Base-by-base conservation (phyloP, 2,113 vertebrate species). In the Haliaeetus leucogaster region DNA sequence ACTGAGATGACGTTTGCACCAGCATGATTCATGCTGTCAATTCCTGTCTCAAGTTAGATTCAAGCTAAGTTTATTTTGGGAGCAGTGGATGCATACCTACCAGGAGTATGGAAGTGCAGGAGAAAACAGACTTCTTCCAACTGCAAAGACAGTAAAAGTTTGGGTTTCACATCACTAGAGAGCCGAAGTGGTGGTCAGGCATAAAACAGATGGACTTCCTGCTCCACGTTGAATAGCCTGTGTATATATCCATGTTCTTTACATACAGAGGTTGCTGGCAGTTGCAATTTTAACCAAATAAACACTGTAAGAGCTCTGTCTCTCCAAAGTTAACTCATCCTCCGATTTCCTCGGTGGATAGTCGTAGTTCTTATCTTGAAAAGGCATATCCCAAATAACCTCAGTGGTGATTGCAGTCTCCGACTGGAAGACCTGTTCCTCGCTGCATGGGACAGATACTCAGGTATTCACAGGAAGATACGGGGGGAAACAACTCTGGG, bases 11-110 rank as follows among this genome's bases (percentile, higher is more conserved):
- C 91, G 93, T 68, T 73, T 59, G 89, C 89, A 70, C 79, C 82
- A 3, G 90, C 42, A 40, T 96, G 95, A 96, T 94, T 96, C 96
- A 94, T 89, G 87, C 94, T 93, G 94, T 56, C 95, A 58, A 13
- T 89, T 93, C 92, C 95, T 86, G 89, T 38, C 92, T 83, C 43
- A 10, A 83, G 90, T 55, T 65, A 43, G 55, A 85, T 38, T 47
- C 95, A 23, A 79, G 83, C 40, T 8, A 10, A 11, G 58, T 27
- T 82, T 97, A 93, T 97, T 97, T 90, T 79, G 89, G 94, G 91
- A 73, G 77, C 42, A 27, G 59, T 79, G 59, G 53, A 56, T 82
- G 48, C 27, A 7, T 66, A 86, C 77, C 90, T 86, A 72, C 25
- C 88, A 19, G 19, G n/a, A 45, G 79, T 3, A 81, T 5, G 59